phyloP scores from a whole-genome alignment of 2,113 vertebrate species.

The Caloenas nicobarica region DNA sequence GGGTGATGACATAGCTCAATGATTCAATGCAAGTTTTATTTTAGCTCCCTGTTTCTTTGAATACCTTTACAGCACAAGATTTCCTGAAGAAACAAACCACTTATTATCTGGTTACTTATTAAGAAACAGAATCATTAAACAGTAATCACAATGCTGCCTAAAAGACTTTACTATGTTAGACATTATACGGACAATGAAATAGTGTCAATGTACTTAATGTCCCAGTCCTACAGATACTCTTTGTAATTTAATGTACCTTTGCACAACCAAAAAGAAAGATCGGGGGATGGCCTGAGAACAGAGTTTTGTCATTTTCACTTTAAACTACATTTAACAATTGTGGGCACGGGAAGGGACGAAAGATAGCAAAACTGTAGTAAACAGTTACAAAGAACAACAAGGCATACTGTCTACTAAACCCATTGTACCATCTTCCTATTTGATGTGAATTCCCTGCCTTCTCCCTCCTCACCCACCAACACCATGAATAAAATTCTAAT shows the following conservation, averaged over 20 bases:
- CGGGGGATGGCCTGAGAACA: background rate
- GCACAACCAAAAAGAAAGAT: background rate
- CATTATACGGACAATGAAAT: background rate
- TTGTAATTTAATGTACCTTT: background rate
- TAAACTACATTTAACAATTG: background rate
- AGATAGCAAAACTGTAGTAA: background rate
- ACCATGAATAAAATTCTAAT: background rate
- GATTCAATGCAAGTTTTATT: background rate
- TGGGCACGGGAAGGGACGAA: background rate
- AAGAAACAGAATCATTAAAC: constrained; percentile 1
- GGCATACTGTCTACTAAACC: background rate
- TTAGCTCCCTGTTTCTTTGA: background rate
- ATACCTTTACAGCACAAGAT: background rate
- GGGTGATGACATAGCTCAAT: background rate
- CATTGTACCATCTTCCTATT: rapidly evolving
- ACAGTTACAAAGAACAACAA: background rate
- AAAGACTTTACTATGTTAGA: background rate
- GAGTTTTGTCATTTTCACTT: background rate
- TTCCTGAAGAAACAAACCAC: background rate
- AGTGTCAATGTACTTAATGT: background rate
- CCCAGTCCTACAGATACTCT: background rate
- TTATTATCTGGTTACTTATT: background rate
- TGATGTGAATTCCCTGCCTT: background rate
- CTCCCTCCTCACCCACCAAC: background rate
- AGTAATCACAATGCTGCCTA: background rate